Evolutionary conservation across 2,888 invertebrate genomes (phyloP).

Genomic region (Calameuta filiformis): DNA sequence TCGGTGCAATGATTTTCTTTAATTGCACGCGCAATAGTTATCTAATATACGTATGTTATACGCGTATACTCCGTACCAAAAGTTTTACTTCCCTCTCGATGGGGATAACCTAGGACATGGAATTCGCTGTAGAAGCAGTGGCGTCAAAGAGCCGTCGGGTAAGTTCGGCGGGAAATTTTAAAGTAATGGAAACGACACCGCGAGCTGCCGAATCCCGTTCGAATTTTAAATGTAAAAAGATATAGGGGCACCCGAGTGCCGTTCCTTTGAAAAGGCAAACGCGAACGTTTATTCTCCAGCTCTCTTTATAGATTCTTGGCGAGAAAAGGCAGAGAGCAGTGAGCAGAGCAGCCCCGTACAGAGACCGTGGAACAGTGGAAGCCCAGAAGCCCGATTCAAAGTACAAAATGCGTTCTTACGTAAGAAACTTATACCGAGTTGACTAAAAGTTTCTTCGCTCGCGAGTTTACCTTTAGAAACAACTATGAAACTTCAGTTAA

Average conservation of each 20-base stretch:
- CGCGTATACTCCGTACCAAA: not conserved
- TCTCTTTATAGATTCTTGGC: not conserved
- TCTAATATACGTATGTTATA: not conserved
- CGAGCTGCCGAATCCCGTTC: not conserved
- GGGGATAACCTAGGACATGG: not conserved
- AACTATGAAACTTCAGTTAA: slow-evolving; percentile 44
- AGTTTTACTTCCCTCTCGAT: not conserved
- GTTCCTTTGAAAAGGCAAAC: slow-evolving; percentile 17
- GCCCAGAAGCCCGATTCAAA: slow-evolving; percentile 1
- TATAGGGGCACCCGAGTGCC: not conserved
- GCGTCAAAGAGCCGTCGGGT: not conserved
- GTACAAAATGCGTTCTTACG: not conserved
- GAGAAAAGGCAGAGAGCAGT: not conserved
- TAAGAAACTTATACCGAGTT: not conserved
- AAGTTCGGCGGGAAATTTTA: not conserved
- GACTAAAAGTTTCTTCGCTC: not conserved
- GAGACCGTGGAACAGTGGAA: slow-evolving; percentile 17
- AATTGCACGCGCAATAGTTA: not conserved
- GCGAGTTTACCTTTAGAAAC: slow-evolving; percentile 19
- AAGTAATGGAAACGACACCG: not conserved
- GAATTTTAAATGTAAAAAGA: not conserved
- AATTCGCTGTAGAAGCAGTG: not conserved
- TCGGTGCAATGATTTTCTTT: not conserved
- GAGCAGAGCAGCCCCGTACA: slow-evolving; percentile 5
- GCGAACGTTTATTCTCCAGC: slow-evolving; percentile 16